These are phyloP conservation scores for Apodemia duryi DNA, from an alignment of 2,888 invertebrate genomes.

Conservation along the genomic window DNA sequence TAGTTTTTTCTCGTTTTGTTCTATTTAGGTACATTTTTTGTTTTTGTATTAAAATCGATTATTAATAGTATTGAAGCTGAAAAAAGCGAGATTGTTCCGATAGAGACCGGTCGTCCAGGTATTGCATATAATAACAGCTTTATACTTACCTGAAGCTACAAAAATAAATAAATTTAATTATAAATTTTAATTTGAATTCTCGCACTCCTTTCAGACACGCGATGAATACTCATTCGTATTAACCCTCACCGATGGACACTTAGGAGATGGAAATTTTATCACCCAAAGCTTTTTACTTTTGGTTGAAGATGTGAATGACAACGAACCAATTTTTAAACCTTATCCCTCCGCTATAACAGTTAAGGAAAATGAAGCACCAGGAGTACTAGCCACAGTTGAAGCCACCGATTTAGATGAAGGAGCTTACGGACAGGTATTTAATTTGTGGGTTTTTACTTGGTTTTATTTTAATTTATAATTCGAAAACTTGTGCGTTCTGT, in stretches of 20 bases:
- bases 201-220: constrained; percentile 78
- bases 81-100: too few species aligned
- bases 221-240: constrained; percentile 94
- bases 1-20: too few species aligned
- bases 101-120: too few species aligned
- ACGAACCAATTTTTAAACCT: constrained; percentile 91
- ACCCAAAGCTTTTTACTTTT: constrained; percentile 92
- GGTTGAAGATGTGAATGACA: constrained; percentile 96
- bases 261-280: constrained; percentile 92
- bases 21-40: too few species aligned
- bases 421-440: constrained; percentile 89
- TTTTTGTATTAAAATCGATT: too few species aligned
- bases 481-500: too few species aligned
- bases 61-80: too few species aligned
- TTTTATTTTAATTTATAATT: too few species aligned
- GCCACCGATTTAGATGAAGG: constrained; percentile 95
- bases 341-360: constrained; percentile 90
- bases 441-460: background rate
- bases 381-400: constrained; percentile 88
- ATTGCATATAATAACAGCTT: too few species aligned
- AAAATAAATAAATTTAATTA: too few species aligned
- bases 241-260: constrained; percentile 91
- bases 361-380: constrained; percentile 87
- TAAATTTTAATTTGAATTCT: background rate
- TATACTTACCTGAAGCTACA: too few species aligned